Percentiles rank a stretch among this genome's conserved stretches.
phyloP scores from a whole-genome alignment of 2,888 invertebrate genomes.

The Chydorus sphaericus region DNA sequence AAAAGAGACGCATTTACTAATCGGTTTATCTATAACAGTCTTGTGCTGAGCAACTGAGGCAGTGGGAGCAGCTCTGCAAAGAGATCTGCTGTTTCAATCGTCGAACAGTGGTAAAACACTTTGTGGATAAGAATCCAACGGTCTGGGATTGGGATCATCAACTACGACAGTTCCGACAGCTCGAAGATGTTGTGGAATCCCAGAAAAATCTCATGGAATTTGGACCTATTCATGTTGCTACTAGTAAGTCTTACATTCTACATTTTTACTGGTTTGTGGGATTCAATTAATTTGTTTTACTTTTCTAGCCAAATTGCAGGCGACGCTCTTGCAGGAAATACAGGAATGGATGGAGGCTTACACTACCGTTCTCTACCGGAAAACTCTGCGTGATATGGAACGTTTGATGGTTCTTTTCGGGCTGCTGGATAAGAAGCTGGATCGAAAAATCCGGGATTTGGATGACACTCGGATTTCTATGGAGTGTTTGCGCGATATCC shows the following conservation, averaged over 20 bases:
- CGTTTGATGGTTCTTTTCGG: conserved; percentile 83
- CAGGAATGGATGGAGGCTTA: conserved; percentile 64
- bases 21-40: not conserved
- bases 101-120: conserved; percentile 29
- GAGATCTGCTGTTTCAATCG: conserved; percentile 27
- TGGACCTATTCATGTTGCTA: conserved; percentile 17
- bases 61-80: conserved; percentile 4
- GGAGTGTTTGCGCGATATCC: conserved; percentile 81
- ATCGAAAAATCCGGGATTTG: conserved; percentile 73
- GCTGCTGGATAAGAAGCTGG: conserved; percentile 78
- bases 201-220: conserved; percentile 24
- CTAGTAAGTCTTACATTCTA: not conserved
- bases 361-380: conserved; percentile 74
- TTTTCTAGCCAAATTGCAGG: conserved; percentile 47
- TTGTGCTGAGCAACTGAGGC: not conserved
- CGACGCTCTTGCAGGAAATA: conserved; percentile 66
- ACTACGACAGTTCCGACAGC: conserved; percentile 30
- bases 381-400: conserved; percentile 81
- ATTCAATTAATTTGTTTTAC: conserved; percentile 19
- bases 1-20: not conserved
- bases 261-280: not conserved
- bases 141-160: conserved; percentile 33
- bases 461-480: conserved; percentile 88
- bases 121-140: conserved; percentile 29
- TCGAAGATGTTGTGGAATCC: conserved; percentile 27